Evolutionary conservation across 2,888 invertebrate species (phyloP), one percentile per base, ranked within the genome.

Genomic region (Hymenopus coronatus): DNA sequence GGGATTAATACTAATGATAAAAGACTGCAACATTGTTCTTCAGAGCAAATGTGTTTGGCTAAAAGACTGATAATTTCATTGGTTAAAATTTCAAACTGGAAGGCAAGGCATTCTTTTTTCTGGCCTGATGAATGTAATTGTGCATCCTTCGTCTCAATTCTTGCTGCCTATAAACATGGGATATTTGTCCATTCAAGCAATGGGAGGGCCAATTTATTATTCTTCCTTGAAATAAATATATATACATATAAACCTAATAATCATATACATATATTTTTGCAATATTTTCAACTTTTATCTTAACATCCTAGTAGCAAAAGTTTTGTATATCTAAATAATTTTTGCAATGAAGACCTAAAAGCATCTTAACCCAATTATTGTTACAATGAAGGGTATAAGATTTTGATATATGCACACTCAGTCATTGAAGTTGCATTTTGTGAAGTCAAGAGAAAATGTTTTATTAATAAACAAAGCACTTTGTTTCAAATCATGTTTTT

Each of bases 201-300:
- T 46, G 28, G 81, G 28, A 54, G 20, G 86, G 70, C 70, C 70
- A 27, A 84, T 70, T 15, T 70, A 70, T 70, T 70, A 70, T 46
- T 86, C 86, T 86, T 86, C 86, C 86, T 54, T 28, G 85, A 85
- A 20, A 85, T 28, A 84, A n/a, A 28, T 85, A 27, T 85, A 28
- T 85, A 70, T 20, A 70, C 15, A 70, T 25, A 70, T 70, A 70
- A 70, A 70, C 54, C 20, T 70, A 70, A 70, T 70, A 70, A 70
- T 54, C n/a, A 54, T 84, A 84, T 84, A 85, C 86, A 86, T 86
- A 81, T 86, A 86, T 86, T 70, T 84, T 86, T 86, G 28, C 28
- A 40, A 28, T 70, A 70, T 20, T 9, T 86, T 28, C 27, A 81
- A 54, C 30, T 86, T 86, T 85, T 28, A 12, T 28, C 30, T 86